phyloP scores from a whole-genome alignment of 1,140 invertebrate species.

The Camponotus pennsylvanicus region DNA sequence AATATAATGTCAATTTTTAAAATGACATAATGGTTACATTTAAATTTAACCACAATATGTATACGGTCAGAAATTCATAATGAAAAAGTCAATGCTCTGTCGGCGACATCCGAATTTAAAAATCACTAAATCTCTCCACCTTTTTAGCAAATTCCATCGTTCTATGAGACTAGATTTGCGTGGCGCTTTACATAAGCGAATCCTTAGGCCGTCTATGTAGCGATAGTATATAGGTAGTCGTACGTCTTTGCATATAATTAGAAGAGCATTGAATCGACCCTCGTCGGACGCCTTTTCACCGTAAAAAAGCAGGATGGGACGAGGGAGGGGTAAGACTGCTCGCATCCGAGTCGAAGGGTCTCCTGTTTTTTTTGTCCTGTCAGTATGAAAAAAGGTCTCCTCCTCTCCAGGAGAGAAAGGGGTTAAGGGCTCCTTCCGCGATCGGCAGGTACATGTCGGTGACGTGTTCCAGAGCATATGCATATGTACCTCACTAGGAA shows the following conservation, averaged over 20 bases:
- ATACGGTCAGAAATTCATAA: not conserved
- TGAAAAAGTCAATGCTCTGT: not conserved
- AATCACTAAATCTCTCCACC: not conserved
- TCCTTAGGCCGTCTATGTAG: conserved; percentile 48
- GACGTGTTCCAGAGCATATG: conserved; percentile 78
- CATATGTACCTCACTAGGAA: conserved; percentile 78
- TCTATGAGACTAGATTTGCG: conserved; percentile 41
- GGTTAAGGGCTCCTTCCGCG: conserved; percentile 76
- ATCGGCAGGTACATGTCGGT: conserved; percentile 79
- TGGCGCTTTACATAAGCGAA: conserved; percentile 66
- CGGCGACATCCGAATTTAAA: not conserved
- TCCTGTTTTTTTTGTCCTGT: conserved; percentile 57
- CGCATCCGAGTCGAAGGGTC: conserved; percentile 71
- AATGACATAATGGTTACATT: not conserved
- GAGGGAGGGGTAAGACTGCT: conserved; percentile 65
- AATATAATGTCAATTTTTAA: not conserved
- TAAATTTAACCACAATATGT: not conserved
- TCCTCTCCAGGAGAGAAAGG: conserved; percentile 68
- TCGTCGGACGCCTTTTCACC: conserved; percentile 78
- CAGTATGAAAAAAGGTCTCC: conserved; percentile 72
- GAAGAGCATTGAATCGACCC: conserved; percentile 80
- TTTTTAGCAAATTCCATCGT: conserved; percentile 17
- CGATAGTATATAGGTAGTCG: conserved; percentile 66
- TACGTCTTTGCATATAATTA: conserved; percentile 83
- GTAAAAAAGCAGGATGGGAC: conserved; percentile 79